phyloP scores from a whole-genome alignment of 2,888 invertebrate genomes.

The Drosophila kuntzei region DNA sequence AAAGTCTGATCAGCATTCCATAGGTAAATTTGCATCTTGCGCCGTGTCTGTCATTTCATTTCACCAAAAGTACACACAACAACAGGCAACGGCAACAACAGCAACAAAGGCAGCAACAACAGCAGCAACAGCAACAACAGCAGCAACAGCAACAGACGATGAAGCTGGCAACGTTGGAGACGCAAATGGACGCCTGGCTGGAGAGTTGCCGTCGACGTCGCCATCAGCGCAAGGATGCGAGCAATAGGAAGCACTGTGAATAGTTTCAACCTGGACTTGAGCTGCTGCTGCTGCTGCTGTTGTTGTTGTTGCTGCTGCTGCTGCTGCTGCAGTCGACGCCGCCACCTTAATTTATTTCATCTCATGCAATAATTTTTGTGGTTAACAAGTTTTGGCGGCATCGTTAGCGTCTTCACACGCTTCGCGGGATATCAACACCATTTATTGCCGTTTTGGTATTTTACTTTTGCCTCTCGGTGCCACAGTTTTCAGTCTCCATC shows the following conservation, averaged over 20 bases:
- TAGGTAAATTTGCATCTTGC: slow-evolving; percentile 80
- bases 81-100: slow-evolving; percentile 41
- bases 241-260: slow-evolving; percentile 78
- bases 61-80: slow-evolving; percentile 77
- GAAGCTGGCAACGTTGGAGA: slow-evolving; percentile 9
- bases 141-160: slow-evolving; percentile 28
- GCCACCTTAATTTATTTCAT: slow-evolving; percentile 83
- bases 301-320: slow-evolving; percentile 36
- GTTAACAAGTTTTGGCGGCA: slow-evolving; percentile 84
- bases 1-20: slow-evolving; percentile 68
- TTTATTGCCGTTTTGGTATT: slow-evolving; percentile 83
- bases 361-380: slow-evolving; percentile 84
- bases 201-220: slow-evolving; percentile 51
- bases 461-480: slow-evolving; percentile 59
- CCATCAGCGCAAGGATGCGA: slow-evolving; percentile 73
- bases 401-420: slow-evolving; percentile 84
- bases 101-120: slow-evolving; percentile 42
- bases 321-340: slow-evolving; percentile 76
- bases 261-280: slow-evolving; percentile 69
- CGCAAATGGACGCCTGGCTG: slow-evolving; percentile 74
- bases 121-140: slow-evolving; percentile 38
- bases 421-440: slow-evolving; percentile 84
- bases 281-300: slow-evolving; percentile 6
- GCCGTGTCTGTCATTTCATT: slow-evolving; percentile 80
- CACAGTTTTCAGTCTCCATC: slow-evolving; percentile 8